phyloP scores from a whole-genome alignment of 2,888 invertebrate genomes.

The Atethmia centrago region DNA sequence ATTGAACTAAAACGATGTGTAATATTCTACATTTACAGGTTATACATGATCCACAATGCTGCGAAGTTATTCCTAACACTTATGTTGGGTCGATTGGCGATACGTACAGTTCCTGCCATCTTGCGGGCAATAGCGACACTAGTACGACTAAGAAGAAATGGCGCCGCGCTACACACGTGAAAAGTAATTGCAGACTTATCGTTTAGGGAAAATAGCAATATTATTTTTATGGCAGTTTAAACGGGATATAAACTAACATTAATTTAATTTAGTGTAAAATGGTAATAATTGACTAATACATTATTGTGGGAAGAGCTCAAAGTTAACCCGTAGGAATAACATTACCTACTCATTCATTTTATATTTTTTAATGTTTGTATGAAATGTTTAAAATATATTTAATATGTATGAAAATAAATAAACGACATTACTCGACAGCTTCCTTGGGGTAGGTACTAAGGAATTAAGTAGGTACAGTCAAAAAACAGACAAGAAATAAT shows the following conservation, averaged over 20 bases:
- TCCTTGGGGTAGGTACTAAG: background rate
- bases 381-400: too few relatives aligned
- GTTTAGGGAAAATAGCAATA: background rate
- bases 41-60: conserved; percentile 44
- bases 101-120: conserved; percentile 51
- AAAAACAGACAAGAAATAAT: background rate
- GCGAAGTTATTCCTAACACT: conserved; percentile 29
- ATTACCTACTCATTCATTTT: too few relatives aligned
- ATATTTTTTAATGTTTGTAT: too few relatives aligned
- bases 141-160: conserved; percentile 9
- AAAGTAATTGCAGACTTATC: background rate
- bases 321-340: background rate
- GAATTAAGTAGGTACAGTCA: background rate
- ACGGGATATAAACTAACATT: conserved; percentile 2
- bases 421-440: background rate
- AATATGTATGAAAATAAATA: too few relatives aligned
- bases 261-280: background rate
- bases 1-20: too few relatives aligned
- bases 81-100: conserved; percentile 28
- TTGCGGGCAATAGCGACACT: conserved; percentile 44
- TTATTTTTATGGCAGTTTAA: background rate
- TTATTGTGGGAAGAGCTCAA: background rate
- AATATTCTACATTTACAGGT: conserved; percentile 21
- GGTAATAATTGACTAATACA: conserved; percentile 25
- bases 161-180: background rate